A percentile compares a stretch with the other conserved stretches of the same genome.
phyloP scores from a whole-genome alignment of 53 echinoderm and acorn worm genomes.

The Apostichopus leukothele region DNA sequence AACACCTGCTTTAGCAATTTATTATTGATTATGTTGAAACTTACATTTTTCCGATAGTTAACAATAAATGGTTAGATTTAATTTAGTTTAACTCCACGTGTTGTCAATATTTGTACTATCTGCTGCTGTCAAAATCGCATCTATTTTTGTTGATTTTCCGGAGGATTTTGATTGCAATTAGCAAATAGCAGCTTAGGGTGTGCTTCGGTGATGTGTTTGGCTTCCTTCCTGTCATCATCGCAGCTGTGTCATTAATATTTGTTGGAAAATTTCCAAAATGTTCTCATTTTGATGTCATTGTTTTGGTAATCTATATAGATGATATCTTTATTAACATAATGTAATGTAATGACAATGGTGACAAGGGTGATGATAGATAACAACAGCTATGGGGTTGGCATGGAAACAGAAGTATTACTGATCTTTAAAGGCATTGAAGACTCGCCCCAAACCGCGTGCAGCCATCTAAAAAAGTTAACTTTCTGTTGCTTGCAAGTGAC shows the following conservation, averaged over 20 bases:
- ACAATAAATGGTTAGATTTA: not conserved
- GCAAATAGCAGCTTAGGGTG: not conserved
- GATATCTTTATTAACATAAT: too few species aligned
- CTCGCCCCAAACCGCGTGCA: too few species aligned
- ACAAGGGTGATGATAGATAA: too few species aligned
- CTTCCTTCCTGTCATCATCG: not conserved
- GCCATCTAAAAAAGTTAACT: too few species aligned
- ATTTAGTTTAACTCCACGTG: not conserved
- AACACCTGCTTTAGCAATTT: not conserved
- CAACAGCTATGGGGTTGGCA: too few species aligned
- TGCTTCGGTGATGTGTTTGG: not conserved
- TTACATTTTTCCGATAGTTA: not conserved
- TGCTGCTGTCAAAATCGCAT: not conserved
- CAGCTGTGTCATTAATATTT: not conserved
- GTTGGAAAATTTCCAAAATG: not conserved
- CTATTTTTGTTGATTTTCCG: not conserved
- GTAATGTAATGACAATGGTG: too few species aligned
- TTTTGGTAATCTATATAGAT: too few species aligned
- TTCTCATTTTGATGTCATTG: too few species aligned
- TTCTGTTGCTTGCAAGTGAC: too few species aligned
- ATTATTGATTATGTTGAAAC: not conserved
- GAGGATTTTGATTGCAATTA: not conserved
- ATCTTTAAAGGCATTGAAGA: too few species aligned
- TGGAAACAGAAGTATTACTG: too few species aligned
- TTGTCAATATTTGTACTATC: not conserved